Base-by-base conservation (phyloP, 2,888 invertebrate species). In the Craniophora ligustri region DNA sequence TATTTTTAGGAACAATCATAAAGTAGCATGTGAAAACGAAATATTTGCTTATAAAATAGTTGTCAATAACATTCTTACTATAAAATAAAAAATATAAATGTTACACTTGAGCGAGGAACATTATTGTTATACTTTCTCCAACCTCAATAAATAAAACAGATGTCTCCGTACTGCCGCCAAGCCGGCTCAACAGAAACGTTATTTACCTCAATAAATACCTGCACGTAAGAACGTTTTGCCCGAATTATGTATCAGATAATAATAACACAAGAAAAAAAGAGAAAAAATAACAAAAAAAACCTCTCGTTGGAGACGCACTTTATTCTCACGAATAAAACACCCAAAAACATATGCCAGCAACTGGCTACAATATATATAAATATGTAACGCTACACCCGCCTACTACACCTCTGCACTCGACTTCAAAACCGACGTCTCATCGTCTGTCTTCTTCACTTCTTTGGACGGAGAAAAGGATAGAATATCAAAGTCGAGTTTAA, bases 301-400 rank as follows among this genome's bases (percentile, higher is more conserved):
- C 56, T 55, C 55, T 67, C 58, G 70, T 69, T 61, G 67, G 77
- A 84, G 80, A 83, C 84, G 81, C 83, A 86, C 81, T 88, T 89
- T 88, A 87, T 87, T 86, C 84, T 77, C 82, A 67, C 80, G 81
- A 89, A 89, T 88, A 89, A 89, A 89, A 88, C 82, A 86, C 84
- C 83, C 79, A 83, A 85, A 86, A 89, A 86, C 87, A 87, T 86
- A 88, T 89, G 89, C 86, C 85, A 83, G 73, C 80, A 88, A 87
- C 85, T 85, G 86, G 80, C 82, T 82, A 78, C 76, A 80, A 84
- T 83, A 83, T 88, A 86, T 80, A 88, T 86, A 88, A 68, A 88
- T 87, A 87, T 85, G 84, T 87, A 86, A 87, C 60, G 41, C 80
- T 84, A 75, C 49, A 71, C 69, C 21, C 31, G 5, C 45, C 35